Conservation (phyloP, 2,797 vertebrate genomes). For the Miopithecus talapoin region DNA sequence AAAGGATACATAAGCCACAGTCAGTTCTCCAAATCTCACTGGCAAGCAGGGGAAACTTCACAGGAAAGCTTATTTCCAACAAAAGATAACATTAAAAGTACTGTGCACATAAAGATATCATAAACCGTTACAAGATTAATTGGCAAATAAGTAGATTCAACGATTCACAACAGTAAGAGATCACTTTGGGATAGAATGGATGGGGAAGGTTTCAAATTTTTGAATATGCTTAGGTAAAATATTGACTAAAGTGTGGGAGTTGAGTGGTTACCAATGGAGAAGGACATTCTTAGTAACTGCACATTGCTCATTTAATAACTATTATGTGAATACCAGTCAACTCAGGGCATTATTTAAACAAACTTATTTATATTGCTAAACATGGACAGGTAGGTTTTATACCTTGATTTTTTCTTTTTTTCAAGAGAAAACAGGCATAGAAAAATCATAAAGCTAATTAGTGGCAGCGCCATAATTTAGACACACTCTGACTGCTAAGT, state of each 20-base stretch:
- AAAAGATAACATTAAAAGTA: constrained; percentile 11
- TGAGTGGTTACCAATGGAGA: background rate
- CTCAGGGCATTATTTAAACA: background rate
- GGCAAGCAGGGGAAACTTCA: background rate
- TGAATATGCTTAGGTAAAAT: background rate
- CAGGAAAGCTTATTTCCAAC: background rate
- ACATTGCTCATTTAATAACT: background rate
- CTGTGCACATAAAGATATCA: background rate
- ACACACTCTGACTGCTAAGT: background rate
- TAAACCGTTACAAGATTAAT: constrained; percentile 41
- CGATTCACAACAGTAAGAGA: background rate
- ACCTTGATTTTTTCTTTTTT: background rate
- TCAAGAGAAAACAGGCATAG: background rate
- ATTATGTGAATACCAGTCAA: background rate
- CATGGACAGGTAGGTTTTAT: background rate
- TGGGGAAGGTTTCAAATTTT: background rate
- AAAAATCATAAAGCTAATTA: background rate
- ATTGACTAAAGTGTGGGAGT: background rate
- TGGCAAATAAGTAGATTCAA: background rate
- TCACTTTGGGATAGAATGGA: background rate
- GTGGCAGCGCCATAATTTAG: background rate
- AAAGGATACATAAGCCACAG: background rate
- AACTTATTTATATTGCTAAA: background rate
- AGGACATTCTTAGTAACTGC: background rate
- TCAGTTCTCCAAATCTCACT: background rate